A percentile compares a stretch with the other conserved stretches of the same genome.
Conservation (phyloP, 1,140 invertebrate species). For the Zaprionus taronus region DNA sequence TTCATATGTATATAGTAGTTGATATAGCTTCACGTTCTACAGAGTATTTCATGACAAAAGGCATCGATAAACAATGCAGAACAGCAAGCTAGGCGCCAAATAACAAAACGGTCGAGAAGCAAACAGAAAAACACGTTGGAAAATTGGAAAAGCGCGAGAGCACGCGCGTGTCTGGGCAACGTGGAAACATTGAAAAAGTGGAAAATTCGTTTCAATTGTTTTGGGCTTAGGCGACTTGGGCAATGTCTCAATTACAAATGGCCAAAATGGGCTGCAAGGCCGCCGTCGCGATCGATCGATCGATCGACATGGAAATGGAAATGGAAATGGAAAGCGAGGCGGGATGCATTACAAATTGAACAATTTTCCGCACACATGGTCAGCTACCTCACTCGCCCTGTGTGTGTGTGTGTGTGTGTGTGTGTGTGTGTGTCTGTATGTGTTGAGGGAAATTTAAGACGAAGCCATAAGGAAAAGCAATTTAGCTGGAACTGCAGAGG, state of each 20-base stretch:
- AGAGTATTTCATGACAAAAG: conserved; percentile 17
- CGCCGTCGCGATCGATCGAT: conserved; percentile 14
- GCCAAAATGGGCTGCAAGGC: conserved; percentile 39
- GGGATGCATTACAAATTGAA: conserved; percentile 48
- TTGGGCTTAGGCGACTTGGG: conserved; percentile 12
- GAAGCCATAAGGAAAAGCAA: conserved; percentile 48
- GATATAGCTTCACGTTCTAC: background rate
- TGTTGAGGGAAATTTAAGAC: conserved; percentile 38
- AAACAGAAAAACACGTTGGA: conserved; percentile 8
- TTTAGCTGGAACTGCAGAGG: conserved; percentile 45
- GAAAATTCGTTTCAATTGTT: conserved; percentile 46
- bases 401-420: background rate
- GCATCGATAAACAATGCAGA: conserved; percentile 19
- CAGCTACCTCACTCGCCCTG: background rate
- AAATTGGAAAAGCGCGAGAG: conserved; percentile 7
- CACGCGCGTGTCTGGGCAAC: conserved; percentile 18
- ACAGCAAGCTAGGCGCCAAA: conserved; percentile 58
- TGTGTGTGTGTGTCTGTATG: background rate
- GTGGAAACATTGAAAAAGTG: conserved; percentile 17
- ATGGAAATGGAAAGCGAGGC: conserved; percentile 20
- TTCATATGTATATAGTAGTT: background rate
- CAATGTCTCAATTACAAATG: conserved; percentile 69
- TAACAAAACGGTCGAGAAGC: conserved; percentile 32
- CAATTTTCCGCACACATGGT: conserved; percentile 74
- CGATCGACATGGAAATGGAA: conserved; percentile 29